A percentile compares a stretch with the other conserved stretches of the same genome.
Evolutionary conservation across 2,888 invertebrate species (phyloP).

Genomic region (Ochropacha duplaris): DNA sequence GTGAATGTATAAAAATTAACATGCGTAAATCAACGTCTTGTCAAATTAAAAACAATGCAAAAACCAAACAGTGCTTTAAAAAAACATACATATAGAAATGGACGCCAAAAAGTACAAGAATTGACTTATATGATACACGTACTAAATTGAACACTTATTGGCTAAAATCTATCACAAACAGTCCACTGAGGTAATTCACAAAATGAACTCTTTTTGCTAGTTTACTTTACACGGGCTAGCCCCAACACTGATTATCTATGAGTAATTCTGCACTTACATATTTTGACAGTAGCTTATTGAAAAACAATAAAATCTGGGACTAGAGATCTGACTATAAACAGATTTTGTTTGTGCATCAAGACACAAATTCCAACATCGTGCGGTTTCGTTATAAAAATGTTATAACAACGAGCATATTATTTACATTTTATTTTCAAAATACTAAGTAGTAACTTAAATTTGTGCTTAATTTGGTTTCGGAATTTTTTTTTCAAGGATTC

Average conservation of each 20-base stretch:
- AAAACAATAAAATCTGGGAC: constrained; percentile 68
- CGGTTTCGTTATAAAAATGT: constrained; percentile 27
- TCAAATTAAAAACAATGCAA: constrained; percentile 7
- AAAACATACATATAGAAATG: constrained; percentile 48
- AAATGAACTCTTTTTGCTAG: constrained; percentile 51
- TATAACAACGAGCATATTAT: constrained; percentile 34
- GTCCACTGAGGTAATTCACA: constrained; percentile 79
- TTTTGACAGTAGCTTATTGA: constrained; percentile 56
- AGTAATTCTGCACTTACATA: constrained; percentile 53
- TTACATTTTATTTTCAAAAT: constrained; percentile 27
- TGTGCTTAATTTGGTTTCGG: neutral
- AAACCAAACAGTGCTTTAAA: constrained; percentile 25
- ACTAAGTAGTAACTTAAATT: constrained; percentile 11
- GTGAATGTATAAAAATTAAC: constrained; percentile 33
- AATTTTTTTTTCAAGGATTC: neutral
- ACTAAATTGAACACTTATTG: constrained; percentile 80
- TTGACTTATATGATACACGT: constrained; percentile 72
- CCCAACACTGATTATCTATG: constrained; percentile 51
- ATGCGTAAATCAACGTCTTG: constrained; percentile 27
- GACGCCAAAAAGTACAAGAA: constrained; percentile 74
- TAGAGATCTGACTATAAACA: constrained; percentile 76
- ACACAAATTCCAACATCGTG: constrained; percentile 30
- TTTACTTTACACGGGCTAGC: constrained; percentile 34
- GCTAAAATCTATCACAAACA: constrained; percentile 80
- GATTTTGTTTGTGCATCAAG: constrained; percentile 59